Evolutionary conservation across 2,888 invertebrate species (phyloP).

Genomic region (Leucophenga maculata): DNA sequence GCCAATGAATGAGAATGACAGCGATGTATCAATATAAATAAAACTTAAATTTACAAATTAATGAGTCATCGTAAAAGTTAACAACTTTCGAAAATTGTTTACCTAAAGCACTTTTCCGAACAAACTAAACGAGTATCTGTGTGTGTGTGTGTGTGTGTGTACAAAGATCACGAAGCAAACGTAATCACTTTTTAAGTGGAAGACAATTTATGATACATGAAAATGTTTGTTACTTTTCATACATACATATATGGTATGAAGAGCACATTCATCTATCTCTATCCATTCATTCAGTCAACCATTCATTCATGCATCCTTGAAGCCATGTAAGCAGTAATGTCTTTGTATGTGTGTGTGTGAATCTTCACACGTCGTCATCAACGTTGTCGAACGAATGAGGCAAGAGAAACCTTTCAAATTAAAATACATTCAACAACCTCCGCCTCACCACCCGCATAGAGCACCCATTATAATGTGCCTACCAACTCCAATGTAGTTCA

Average conservation of each 20-base stretch:
- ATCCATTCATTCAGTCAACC: background rate
- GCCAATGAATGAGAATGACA: constrained; percentile 3
- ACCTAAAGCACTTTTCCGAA: constrained; percentile 59
- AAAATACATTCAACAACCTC: background rate
- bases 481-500: too few relatives aligned
- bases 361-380: constrained; percentile 7
- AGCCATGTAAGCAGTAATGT: constrained; percentile 4
- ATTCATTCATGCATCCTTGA: too few relatives aligned
- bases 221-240: constrained; percentile 47
- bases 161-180: constrained; percentile 44
- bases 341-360: constrained; percentile 13
- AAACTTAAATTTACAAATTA: constrained; percentile 27
- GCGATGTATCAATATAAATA: constrained; percentile 8
- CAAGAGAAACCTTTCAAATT: background rate
- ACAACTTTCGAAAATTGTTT: constrained; percentile 44
- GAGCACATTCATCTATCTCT: too few relatives aligned
- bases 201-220: constrained; percentile 66
- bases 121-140: constrained; percentile 41
- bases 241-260: background rate
- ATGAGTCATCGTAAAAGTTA: constrained; percentile 33
- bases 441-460: background rate
- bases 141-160: constrained; percentile 24
- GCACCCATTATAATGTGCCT: background rate
- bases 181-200: constrained; percentile 67
- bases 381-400: background rate